These are phyloP conservation scores for Uropetala carovei DNA, from an alignment of 2,888 invertebrate species.

Conservation along the genomic window DNA sequence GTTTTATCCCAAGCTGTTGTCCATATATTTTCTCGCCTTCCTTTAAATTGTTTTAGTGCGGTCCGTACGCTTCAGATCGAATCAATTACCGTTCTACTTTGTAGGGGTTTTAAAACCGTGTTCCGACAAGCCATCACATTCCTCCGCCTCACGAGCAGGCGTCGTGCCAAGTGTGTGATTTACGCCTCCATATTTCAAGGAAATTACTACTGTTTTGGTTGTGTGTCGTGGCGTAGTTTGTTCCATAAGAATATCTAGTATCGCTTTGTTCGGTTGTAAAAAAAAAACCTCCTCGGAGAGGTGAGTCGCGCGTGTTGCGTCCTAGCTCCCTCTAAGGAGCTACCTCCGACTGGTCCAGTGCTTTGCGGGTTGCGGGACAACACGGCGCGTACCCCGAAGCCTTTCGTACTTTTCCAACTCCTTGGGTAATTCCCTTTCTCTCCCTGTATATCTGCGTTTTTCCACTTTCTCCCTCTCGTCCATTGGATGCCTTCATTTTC, in stretches of 20 bases:
- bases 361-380: background rate
- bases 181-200: background rate
- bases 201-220: background rate
- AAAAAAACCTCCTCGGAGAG: background rate
- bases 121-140: constrained; percentile 6
- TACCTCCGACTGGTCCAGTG: background rate
- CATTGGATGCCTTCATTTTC: too few species aligned
- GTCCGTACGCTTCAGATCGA: background rate
- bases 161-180: constrained; percentile 8
- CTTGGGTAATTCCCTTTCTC: background rate
- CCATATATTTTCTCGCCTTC: background rate
- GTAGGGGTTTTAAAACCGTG: constrained; percentile 12
- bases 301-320: background rate
- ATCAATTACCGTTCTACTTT: background rate
- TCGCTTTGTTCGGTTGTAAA: background rate
- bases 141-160: background rate
- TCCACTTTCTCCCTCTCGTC: background rate
- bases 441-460: background rate
- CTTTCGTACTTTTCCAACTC: too few species aligned
- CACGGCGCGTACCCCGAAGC: background rate
- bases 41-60: background rate
- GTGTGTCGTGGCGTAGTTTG: background rate
- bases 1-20: too few species aligned
- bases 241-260: constrained; percentile 17
- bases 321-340: background rate